These are phyloP conservation scores for Mus musculus DNA, from an alignment of 2,113 vertebrate species.

Conservation along the genomic window DNA sequence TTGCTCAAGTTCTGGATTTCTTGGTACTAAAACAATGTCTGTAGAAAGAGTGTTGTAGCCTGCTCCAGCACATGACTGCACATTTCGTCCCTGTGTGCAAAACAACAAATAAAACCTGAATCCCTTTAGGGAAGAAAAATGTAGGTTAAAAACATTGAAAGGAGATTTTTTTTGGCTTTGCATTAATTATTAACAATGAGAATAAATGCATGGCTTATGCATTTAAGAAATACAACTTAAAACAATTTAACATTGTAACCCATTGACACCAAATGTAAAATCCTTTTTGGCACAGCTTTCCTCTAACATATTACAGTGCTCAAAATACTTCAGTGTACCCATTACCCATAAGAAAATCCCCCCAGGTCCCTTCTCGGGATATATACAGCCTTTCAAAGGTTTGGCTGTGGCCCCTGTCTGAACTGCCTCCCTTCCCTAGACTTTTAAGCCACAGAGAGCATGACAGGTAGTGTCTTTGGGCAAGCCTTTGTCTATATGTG, in stretches of 20 bases:
- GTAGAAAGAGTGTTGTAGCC: background rate
- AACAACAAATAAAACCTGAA: background rate
- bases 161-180: background rate
- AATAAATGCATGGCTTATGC: background rate
- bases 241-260: background rate
- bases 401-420: background rate
- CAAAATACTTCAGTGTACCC: background rate
- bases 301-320: background rate
- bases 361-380: background rate
- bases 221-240: constrained; percentile 2
- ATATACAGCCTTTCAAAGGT: background rate
- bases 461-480: background rate
- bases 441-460: too few relatives aligned
- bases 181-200: constrained; percentile 6
- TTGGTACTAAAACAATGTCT: background rate
- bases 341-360: background rate
- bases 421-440: background rate
- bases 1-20: background rate
- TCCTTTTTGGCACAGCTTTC: background rate
- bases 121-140: background rate
- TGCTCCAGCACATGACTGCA: background rate
- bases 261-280: background rate
- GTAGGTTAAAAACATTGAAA: background rate
- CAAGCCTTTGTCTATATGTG: background rate
- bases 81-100: background rate